Percentiles rank a stretch among this genome's conserved stretches.
Conservation (phyloP, 2,888 invertebrate genomes). For the Tanypteryx hageni region DNA sequence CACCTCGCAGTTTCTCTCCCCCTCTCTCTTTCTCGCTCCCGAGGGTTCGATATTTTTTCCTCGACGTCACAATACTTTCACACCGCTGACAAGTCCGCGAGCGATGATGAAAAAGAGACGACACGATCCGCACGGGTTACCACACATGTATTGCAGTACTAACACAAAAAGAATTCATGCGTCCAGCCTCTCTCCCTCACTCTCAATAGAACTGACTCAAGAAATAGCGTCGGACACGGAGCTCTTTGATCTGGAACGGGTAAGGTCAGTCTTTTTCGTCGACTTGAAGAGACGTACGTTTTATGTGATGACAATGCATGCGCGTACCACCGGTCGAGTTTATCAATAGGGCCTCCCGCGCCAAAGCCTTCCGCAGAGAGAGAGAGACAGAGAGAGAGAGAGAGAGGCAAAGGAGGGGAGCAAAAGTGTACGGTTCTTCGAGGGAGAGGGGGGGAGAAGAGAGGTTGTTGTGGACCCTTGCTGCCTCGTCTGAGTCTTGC, state of each 20-base stretch:
- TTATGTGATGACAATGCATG: not conserved
- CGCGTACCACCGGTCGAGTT: not conserved
- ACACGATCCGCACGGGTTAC: not conserved
- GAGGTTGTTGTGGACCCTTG: conserved; percentile 33
- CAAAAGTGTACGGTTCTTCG: not conserved
- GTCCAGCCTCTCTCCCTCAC: not conserved
- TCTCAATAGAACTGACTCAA: too few species aligned
- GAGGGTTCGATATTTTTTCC: not conserved
- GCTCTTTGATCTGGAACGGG: not conserved
- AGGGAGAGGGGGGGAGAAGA: conserved; percentile 14
- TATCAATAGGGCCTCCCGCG: conserved; percentile 33
- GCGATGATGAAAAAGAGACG: not conserved
- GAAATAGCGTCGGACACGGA: not conserved
- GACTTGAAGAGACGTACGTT: not conserved
- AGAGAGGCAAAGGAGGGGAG: not conserved
- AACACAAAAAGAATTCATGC: not conserved
- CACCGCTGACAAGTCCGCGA: not conserved
- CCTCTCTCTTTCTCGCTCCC: not conserved
- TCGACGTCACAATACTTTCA: conserved; percentile 1
- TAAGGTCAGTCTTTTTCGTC: not conserved
- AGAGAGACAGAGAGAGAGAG: not conserved
- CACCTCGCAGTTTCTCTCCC: not conserved
- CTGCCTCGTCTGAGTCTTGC: conserved; percentile 56
- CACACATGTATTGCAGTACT: not conserved
- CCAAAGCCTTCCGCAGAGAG: conserved; percentile 49